Evolutionary conservation across 2,797 vertebrate genomes (phyloP), one percentile per base, ranked within the genome.

Genomic region (Scyliorhinus canicula): DNA sequence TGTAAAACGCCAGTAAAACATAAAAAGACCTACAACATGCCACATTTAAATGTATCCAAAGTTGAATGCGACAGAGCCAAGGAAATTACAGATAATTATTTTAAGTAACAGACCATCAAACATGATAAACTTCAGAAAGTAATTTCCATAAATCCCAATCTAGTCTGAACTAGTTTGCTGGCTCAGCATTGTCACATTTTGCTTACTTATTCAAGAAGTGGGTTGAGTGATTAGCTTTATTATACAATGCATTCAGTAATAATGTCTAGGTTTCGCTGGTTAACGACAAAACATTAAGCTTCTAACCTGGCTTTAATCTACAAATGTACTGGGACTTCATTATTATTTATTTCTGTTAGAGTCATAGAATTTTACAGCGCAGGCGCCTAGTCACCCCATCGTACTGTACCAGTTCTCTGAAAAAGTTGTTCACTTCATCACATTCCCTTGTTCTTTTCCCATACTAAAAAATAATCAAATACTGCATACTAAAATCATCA

Each of bases 51-150:
- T 85, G 47, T 26, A 52, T 50, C 24, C 82, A 85, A 50, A 50
- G 47, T 50, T 86, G 84, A 82, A 47, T 82, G 44, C 44, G 40
- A 86, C 28, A 55, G 50, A 86, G 84, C 50, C 84, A 86, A 52
- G 84, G 84, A 86, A 55, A 86, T 86, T 86, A 86, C 50, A 86
- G 47, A 35, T 86, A 52, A 86, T 31, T 47, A 40, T 82, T 82
- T 52, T 52, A 85, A 28, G 26, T 55, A 86, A 86, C 55, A 55
- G 28, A 55, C 26, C 3, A 86, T 86, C 50, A 86, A 52, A 86
- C 28, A 86, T 55, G 24, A 86, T 86, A 55, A 86, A 28, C 84
- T 31, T 86, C 84, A 12, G 50, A 14, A 86, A 86, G 84, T 86
- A 86, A 86, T 86, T 86, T 86, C 9, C 84, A 86, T 28, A 86